phyloP scores from a whole-genome alignment of 2,797 vertebrate species.

The Crenuchus spilurus region DNA sequence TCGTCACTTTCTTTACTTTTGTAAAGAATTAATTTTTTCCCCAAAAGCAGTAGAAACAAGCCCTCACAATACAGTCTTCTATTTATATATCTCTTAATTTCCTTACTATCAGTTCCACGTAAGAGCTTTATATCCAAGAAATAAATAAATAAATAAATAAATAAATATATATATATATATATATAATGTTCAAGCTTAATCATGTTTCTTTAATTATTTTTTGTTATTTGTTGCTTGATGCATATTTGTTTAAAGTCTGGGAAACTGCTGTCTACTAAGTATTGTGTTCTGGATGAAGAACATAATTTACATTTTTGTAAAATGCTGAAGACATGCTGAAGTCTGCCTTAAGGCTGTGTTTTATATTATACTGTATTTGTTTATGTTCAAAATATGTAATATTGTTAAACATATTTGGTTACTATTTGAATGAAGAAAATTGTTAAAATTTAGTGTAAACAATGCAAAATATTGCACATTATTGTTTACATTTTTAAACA shows the following conservation, averaged over 20 bases:
- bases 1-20: neutral
- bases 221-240: neutral
- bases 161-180: too few species aligned
- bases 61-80: neutral
- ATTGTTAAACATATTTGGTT: constrained; percentile 8
- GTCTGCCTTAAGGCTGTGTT: constrained; percentile 37
- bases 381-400: neutral
- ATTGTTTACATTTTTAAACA: too few species aligned
- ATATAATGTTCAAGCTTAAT: too few species aligned
- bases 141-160: too few species aligned
- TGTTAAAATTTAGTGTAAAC: too few species aligned
- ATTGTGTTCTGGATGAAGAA: constrained; percentile 11
- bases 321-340: neutral
- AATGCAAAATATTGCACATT: too few species aligned
- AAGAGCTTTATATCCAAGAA: neutral
- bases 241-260: constrained; percentile 9
- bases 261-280: constrained; percentile 23
- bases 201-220: neutral
- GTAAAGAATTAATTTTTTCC: too few species aligned
- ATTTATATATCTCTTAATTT: neutral
- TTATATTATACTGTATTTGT: too few species aligned
- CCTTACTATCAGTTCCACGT: neutral
- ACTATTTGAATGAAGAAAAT: too few species aligned
- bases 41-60: neutral
- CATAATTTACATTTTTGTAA: neutral